Base-by-base conservation (phyloP, 2,113 vertebrate genomes). In the Gadus macrocephalus region DNA sequence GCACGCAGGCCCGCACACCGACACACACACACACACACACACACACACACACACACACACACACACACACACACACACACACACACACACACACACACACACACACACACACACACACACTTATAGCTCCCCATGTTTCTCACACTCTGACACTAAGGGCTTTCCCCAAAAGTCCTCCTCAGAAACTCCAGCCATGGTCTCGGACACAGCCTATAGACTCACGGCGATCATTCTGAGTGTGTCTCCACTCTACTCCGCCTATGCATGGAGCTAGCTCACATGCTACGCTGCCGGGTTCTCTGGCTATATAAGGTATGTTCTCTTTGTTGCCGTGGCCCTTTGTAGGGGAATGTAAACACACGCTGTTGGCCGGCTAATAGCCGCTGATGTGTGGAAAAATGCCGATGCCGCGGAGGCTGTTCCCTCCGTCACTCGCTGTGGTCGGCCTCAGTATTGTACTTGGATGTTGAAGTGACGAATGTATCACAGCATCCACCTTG, bases 331-430 rank as follows among this genome's bases (percentile, higher is more conserved):
- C 71, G 68, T 69, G 67, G 67, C 69, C 71, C 69, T 88, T 81
- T 83, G 74, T 68, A 27, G 61, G 64, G 74, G 79, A 86, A 86
- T 79, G 79, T 90, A 88, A 88, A 89, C 81, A 78, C 78, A 42
- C 25, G 60, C 75, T 67, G 81, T 81, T n/a, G 16, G 55, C 55
- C 55, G 14, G n/a, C 15, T 17, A 58, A 58, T 58, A 58, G 55
- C 55, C 16, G 55, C 15, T 17, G 42, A 49, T 49, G 42, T 49
- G 42, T 49, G 42, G 42, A 49, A 49, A 49, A 49, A 14, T 11
- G 1, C 14, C 2, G 11, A 49, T 9, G 12, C 42, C 42, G 42
- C 42, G 2, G 42, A 49, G 8, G 12, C 8, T 14, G 8, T 9
- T 2, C 42, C 2, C 42, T 49, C 42, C 8, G 42, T 49, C 42